phyloP scores from a whole-genome alignment of 2,113 vertebrate genomes.

The Daphoenositta chrysoptera region DNA sequence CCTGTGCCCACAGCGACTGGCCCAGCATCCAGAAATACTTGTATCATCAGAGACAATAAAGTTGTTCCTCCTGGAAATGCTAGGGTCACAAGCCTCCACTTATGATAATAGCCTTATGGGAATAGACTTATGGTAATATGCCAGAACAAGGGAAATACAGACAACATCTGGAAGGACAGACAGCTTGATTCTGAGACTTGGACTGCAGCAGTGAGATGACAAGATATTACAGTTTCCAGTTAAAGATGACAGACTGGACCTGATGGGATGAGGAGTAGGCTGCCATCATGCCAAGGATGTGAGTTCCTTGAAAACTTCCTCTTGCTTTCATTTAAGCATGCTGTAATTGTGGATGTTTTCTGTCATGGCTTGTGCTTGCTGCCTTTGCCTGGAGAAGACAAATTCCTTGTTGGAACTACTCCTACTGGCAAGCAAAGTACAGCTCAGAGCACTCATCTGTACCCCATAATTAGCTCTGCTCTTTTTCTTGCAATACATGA shows the following conservation, averaged over 20 bases:
- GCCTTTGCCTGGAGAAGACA: background rate
- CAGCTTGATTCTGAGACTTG: background rate
- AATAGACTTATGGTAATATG: too few relatives aligned
- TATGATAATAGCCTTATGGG: background rate
- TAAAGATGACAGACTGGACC: background rate
- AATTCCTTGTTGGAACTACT: background rate
- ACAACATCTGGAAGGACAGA: background rate
- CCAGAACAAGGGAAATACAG: background rate
- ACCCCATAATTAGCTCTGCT: background rate
- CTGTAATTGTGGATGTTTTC: background rate
- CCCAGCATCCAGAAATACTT: background rate
- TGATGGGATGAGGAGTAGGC: background rate
- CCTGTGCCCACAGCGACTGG: background rate
- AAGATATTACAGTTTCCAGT: background rate
- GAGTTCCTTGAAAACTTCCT: background rate
- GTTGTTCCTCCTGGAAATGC: background rate
- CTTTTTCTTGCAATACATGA: rapidly evolving
- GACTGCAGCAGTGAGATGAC: background rate
- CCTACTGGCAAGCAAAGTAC: background rate
- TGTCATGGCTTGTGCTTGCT: background rate
- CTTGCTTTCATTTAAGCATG: background rate
- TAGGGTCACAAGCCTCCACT: background rate
- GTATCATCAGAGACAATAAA: background rate
- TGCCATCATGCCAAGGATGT: background rate
- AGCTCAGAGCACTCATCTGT: background rate